Evolutionary conservation across 2,113 vertebrate species (phyloP), one percentile per base, ranked within the genome.

Genomic region (Silurus asotus): DNA sequence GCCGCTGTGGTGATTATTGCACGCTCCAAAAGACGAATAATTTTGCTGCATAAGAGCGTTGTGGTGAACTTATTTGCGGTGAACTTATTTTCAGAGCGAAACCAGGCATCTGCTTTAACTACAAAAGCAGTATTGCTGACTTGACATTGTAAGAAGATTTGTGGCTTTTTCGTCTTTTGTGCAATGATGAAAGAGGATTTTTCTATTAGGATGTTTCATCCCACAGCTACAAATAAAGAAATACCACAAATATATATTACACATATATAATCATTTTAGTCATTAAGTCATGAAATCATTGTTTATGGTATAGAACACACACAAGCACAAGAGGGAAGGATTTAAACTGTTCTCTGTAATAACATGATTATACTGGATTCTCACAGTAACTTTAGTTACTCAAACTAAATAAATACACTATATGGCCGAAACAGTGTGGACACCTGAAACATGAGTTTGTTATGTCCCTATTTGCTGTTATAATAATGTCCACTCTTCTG

Each of bases 51-150:
- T 58, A 20, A 48, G 28, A 79, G 56, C 37, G 20, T 79, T 58
- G 76, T 3, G 76, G 76, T 59, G 15, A 77, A 53, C 69, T 75
- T 55, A 55, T 76, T 79, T 58, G 76, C 1, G 76, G 76, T 59
- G 15, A 77, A 53, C 69, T 75, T 55, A 55, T 76, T 76, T 59
- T 79, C 37, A 37, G 56, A 20, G 56, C 14, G 23, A 80, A 61
- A 20, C 15, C 77, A 80, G 28, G 7, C 14, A 78, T 78, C 28
- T 61, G 28, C 20, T 48, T 20, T 5, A 45, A 37, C 45, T 14
- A 45, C 14, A 80, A 61, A 23, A 61, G 58, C 37, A 5, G 4
- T 0, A 19, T 15, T 61, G 56, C 59, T 80, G 8, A 45, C 45
- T 2, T 23, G 56, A 80, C 28, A 23, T n/a, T 45, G 17, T 37